These are phyloP conservation scores for Gryon sp. DNA, from an alignment of 1,140 invertebrate species.

Conservation along the genomic window DNA sequence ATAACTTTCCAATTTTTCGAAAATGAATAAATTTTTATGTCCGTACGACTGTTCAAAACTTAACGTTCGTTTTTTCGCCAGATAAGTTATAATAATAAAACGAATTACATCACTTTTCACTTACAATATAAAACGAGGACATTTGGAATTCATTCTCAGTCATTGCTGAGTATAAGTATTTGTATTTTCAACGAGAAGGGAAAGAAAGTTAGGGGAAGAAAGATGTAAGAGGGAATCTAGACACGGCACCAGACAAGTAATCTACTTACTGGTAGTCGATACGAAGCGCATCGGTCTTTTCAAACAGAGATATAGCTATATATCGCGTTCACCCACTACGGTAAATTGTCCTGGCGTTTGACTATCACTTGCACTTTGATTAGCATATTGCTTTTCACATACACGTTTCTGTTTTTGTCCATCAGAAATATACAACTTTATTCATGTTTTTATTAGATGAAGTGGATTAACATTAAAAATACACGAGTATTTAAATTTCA, in stretches of 20 bases:
- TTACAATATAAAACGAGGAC: slow-evolving; percentile 1
- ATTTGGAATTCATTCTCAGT: slow-evolving; percentile 21
- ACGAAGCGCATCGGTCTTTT: slow-evolving; percentile 58
- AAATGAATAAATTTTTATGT: too few species aligned
- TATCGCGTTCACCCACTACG: slow-evolving; percentile 63
- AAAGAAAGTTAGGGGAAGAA: slow-evolving; percentile 20
- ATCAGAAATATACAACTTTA: slow-evolving; percentile 8
- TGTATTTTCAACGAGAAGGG: slow-evolving; percentile 26
- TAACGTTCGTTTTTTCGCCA: too few species aligned
- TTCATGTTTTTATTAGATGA: too few species aligned
- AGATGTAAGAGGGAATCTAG: slow-evolving; percentile 52
- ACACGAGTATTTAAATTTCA: too few species aligned
- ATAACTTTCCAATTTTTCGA: too few species aligned
- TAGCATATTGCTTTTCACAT: slow-evolving; percentile 67
- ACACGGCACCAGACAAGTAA: slow-evolving; percentile 63
- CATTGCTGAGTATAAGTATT: slow-evolving; percentile 14
- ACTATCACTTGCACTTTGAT: slow-evolving; percentile 68
- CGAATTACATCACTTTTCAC: background rate
- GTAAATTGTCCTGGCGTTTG: slow-evolving; percentile 66
- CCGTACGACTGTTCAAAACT: too few species aligned
- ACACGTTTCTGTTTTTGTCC: background rate
- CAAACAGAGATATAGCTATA: slow-evolving; percentile 56
- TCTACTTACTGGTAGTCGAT: slow-evolving; percentile 68
- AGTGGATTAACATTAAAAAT: too few species aligned
- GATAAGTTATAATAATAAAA: slow-evolving; percentile 13